Evolutionary conservation across 2,113 vertebrate species (phyloP).

Genomic region (Rhipidura dahli): DNA sequence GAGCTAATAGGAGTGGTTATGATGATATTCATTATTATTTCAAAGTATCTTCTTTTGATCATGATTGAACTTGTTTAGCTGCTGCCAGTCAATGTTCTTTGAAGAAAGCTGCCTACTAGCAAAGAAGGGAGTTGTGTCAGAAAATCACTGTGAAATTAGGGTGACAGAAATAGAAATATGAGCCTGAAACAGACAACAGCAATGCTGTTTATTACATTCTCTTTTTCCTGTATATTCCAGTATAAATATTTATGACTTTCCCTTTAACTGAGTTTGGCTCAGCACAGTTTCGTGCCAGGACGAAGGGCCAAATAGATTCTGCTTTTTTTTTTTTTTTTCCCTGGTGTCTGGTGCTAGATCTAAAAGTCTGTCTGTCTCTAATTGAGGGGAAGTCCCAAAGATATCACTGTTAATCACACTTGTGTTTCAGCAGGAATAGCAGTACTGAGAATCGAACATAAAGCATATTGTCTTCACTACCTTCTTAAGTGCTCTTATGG

Average conservation of each 20-base stretch:
- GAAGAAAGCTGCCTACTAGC: not conserved
- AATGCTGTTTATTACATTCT: not conserved
- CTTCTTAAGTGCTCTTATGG: not conserved
- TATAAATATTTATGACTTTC: not conserved
- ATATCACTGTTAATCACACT: not conserved
- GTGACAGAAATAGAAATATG: not conserved
- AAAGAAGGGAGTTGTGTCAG: not conserved
- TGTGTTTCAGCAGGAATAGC: not conserved
- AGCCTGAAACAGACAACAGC: not conserved
- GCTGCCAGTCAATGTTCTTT: not conserved
- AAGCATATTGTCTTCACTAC: not conserved
- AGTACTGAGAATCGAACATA: not conserved
- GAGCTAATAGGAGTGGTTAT: not conserved
- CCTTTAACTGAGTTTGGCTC: not conserved
- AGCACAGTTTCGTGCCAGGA: not conserved
- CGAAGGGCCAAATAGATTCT: not conserved
- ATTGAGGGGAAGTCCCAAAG: not conserved
- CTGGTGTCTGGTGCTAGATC: not conserved
- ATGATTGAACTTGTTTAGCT: not conserved
- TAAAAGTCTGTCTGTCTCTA: not conserved
- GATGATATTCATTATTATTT: not conserved
- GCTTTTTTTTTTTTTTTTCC: fast-evolving
- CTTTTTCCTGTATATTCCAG: not conserved
- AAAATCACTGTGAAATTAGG: not conserved
- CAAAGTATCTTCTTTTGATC: not conserved